Evolutionary conservation across 2,113 vertebrate genomes (phyloP), one percentile per base, ranked within the genome.

Genomic region (Sceloporus undulatus): DNA sequence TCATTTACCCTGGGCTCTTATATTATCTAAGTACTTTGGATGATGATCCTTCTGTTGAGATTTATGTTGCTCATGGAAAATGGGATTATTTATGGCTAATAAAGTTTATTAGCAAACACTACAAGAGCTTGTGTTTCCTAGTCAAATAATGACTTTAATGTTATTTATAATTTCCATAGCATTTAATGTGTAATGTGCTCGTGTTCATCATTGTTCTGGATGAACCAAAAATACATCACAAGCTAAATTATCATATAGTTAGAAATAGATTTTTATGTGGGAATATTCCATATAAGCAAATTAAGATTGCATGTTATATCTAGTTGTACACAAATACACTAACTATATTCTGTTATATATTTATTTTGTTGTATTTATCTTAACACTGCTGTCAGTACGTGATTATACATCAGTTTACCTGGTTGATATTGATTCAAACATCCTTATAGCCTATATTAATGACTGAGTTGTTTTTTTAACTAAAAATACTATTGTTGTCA

Each of bases 31-130:
- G 70, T 82, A 42, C 52, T 75, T 73, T 81, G 70, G 78, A 74
- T 87, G 54, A 87, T 81, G 29, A 87, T 62, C 25, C 70, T 74
- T 87, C 25, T 74, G 1, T 42, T 62, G 70, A 81, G 68, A 81
- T 82, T 82, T 42, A 75, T 73, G 34, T 75, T 81, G 79, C 86
- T 87, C 81, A 75, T 82, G 79, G 70, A 87, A 87, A 87, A 82
- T 82, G 54, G 38, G 34, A 87, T 82, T 87, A 75, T 75, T 82
- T 59, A 81, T 87, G 82, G 71, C 70, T 82, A 87, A 87, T 82
- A 87, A 87, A 82, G 56, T 48, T 85, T 87, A 82, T 87, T 87
- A 75, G 78, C 68, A 42, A 62, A 81, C 23, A 68, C 70, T 81
- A 87, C 82, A 27, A 87, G 71, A 34, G 62, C 18, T 87, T 54